Base-by-base conservation (phyloP, 2,113 vertebrate species). In the Climacteris rufus region DNA sequence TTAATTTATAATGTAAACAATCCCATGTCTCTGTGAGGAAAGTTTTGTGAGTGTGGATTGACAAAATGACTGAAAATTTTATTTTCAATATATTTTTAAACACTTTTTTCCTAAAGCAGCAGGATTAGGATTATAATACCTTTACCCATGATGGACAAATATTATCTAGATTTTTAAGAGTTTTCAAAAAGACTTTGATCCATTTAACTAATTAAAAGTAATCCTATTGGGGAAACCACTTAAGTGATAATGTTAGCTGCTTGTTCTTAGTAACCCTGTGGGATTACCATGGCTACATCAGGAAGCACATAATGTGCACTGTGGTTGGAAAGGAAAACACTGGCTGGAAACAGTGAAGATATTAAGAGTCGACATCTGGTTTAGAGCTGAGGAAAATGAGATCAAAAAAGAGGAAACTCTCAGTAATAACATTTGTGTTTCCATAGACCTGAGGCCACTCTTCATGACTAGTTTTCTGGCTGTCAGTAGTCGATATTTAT, bases 201-300 rank as follows among this genome's bases (percentile, higher is more conserved):
- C 70, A 94, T 25, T 65, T 93, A 85, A 37, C 27, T 90, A 40
- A 84, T 94, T 84, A 72, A 83, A 89, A 87, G 49, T 52, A 84
- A 71, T 77, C 27, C 17, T 82, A 35, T 5, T 68, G 37, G 10
- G 39, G 54, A 83, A 90, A 83, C 2, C 39, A 83, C 37, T 88
- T 19, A 23, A 13, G 0, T 79, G 61, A 42, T 63, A 63, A 77
- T 76, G 63, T 56, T 69, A 69, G 37, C 40, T 86, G 18, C 39
- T 80, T 83, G 42, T 85, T 93, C 31, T 72, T 65, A 65, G 35
- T 40, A 63, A n/a, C 20, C 66, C 40, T 72, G 25, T 88, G 85
- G n/a, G 40, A 79, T 76, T 79, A 27, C 28, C 7, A 15, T 45
- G 25, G 21, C 42, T 92, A 59, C 37, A 72, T n/a, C 47, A 82